Conservation (phyloP, 1,140 invertebrate genomes). For the Caenorhabditis remanei region DNA sequence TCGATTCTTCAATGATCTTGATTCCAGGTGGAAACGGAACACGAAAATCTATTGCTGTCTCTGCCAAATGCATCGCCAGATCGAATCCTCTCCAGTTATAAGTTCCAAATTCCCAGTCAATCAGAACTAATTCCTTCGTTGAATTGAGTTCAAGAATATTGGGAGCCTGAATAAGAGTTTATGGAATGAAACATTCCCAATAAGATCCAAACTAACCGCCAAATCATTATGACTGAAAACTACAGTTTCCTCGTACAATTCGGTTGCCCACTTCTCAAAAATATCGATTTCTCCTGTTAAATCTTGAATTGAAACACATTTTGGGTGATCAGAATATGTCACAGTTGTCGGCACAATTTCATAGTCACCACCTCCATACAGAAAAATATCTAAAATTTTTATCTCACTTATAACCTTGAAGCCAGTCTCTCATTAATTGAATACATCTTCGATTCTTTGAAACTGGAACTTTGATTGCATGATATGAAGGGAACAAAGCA, state of each 20-base stretch:
- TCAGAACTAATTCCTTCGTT: not conserved
- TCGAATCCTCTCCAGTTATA: slow-evolving; percentile 44
- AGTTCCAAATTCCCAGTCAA: slow-evolving; percentile 29
- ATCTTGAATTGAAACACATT: not conserved
- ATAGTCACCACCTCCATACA: not conserved
- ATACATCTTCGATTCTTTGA: not conserved
- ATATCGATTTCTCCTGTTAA: not conserved
- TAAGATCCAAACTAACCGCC: not conserved
- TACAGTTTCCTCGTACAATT: slow-evolving; percentile 5
- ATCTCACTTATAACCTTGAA: not conserved
- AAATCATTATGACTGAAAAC: slow-evolving; percentile 42
- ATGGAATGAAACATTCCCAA: not conserved
- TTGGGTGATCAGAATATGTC: slow-evolving; percentile 7
- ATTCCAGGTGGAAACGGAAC: not conserved
- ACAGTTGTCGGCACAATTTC: slow-evolving; percentile 10
- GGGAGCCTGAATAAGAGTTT: not conserved
- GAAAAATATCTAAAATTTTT: not conserved
- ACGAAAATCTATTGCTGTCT: slow-evolving; percentile 3
- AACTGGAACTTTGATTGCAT: slow-evolving; percentile 15
- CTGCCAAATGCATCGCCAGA: slow-evolving; percentile 37
- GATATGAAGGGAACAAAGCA: not conserved
- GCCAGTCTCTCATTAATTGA: slow-evolving; percentile 20
- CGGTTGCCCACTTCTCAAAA: slow-evolving; percentile 8
- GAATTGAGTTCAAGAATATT: slow-evolving; percentile 15
- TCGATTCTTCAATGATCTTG: not conserved